Evolutionary conservation across 2,888 invertebrate species (phyloP).

Genomic region (Arrhopalites spinosus): DNA sequence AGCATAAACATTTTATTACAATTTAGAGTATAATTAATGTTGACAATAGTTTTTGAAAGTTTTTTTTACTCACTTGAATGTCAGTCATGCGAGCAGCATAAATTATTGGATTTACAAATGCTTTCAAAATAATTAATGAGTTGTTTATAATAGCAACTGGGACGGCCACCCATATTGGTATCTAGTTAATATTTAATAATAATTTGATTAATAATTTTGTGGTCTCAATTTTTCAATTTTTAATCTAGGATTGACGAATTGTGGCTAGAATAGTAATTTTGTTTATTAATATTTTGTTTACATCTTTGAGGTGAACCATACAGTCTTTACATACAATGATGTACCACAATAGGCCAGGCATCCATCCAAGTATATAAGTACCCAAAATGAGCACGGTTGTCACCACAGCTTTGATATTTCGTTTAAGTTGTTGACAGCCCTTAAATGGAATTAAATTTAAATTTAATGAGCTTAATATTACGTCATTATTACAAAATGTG

Average conservation of each 20-base stretch:
- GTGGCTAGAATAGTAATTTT: not conserved
- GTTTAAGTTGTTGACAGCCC: slow-evolving; percentile 57
- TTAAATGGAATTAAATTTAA: slow-evolving; percentile 40
- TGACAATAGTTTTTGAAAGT: not conserved
- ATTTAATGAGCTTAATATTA: no score
- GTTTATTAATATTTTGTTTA: not conserved
- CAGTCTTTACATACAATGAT: slow-evolving; percentile 66
- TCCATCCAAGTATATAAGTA: slow-evolving; percentile 66
- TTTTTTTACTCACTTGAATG: slow-evolving; percentile 62
- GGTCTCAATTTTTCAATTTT: not conserved
- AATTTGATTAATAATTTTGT: not conserved
- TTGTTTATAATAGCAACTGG: slow-evolving; percentile 60
- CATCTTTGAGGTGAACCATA: slow-evolving; percentile 47
- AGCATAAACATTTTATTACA: not conserved
- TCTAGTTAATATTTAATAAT: not conserved
- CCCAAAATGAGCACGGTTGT: slow-evolving; percentile 70
- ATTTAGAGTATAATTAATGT: not conserved
- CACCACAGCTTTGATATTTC: slow-evolving; percentile 64
- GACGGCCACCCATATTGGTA: slow-evolving; percentile 29
- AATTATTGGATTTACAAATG: slow-evolving; percentile 69
- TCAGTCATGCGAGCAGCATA: slow-evolving; percentile 71
- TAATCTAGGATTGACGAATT: not conserved
- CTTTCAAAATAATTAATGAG: slow-evolving; percentile 67
- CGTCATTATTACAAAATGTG: no score
- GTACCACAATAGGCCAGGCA: slow-evolving; percentile 67